These are phyloP conservation scores for Dipodomys ordii DNA, from an alignment of 2,113 vertebrate genomes.

Conservation along the genomic window DNA sequence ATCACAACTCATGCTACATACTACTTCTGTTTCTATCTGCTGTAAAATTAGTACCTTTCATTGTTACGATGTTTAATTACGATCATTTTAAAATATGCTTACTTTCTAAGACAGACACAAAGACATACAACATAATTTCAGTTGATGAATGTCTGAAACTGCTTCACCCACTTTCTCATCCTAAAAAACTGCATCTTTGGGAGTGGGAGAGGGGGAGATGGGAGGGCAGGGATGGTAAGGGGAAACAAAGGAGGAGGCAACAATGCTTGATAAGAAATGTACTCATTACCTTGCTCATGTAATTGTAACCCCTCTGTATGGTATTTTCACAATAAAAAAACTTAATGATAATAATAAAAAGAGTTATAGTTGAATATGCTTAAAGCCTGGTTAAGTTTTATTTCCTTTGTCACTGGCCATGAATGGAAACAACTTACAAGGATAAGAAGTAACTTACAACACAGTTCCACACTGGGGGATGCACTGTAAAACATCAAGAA, in stretches of 20 bases:
- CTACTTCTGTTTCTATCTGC: conserved; percentile 82
- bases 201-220: no score
- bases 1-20: conserved; percentile 61
- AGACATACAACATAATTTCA: conserved; percentile 65
- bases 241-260: no score
- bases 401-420: conserved; percentile 39
- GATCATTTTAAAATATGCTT: conserved; percentile 72
- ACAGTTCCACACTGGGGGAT: conserved; percentile 31
- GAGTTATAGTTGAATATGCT: background rate
- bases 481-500: background rate
- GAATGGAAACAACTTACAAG: conserved; percentile 48
- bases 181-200: conserved; percentile 24
- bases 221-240: no score
- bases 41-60: conserved; percentile 83
- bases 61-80: conserved; percentile 82
- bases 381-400: background rate
- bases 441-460: conserved; percentile 24
- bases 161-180: conserved; percentile 33
- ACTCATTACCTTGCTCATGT: no score
- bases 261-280: no score
- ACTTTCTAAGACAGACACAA: conserved; percentile 37
- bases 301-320: no score
- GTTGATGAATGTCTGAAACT: conserved; percentile 57
- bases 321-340: no score
- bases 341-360: background rate